Conservation (phyloP, 2,888 invertebrate species). For the Pelosia muscerda region DNA sequence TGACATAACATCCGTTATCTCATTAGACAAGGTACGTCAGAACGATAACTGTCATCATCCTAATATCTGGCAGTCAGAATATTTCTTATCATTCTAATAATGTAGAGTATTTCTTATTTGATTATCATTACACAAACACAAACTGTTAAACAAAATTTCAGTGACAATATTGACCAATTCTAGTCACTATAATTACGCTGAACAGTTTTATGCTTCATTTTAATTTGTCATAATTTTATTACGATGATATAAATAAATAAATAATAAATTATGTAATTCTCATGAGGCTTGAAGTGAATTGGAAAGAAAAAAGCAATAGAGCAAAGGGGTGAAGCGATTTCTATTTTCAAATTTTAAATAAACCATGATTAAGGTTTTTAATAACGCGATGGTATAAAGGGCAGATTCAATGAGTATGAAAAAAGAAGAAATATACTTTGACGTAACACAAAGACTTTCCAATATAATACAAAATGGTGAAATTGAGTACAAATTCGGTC, state of each 20-base stretch:
- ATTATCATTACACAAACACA: no score
- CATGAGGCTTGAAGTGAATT: not conserved
- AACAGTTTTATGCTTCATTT: not conserved
- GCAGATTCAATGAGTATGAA: not conserved
- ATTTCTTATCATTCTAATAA: not conserved
- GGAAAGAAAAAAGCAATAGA: no score
- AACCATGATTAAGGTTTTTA: not conserved
- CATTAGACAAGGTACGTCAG: not conserved
- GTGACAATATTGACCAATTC: no score
- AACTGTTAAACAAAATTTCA: no score
- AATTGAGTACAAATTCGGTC: conserved; percentile 45
- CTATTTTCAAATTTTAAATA: not conserved
- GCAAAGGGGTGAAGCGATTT: not conserved
- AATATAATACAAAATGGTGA: conserved; percentile 45
- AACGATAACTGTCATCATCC: not conserved
- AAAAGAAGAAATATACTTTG: conserved; percentile 32
- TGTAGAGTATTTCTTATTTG: not conserved
- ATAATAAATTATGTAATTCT: not conserved
- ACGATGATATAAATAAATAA: no score
- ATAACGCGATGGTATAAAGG: conserved; percentile 2
- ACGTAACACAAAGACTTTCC: conserved; percentile 32
- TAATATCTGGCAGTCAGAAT: not conserved
- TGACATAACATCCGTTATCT: not conserved
- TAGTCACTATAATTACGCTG: no score
- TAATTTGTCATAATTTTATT: not conserved